A percentile compares a stretch with the other conserved stretches of the same genome.
These are phyloP conservation scores for Coreius guichenoti DNA, from an alignment of 2,797 vertebrate genomes.

Conservation along the genomic window DNA sequence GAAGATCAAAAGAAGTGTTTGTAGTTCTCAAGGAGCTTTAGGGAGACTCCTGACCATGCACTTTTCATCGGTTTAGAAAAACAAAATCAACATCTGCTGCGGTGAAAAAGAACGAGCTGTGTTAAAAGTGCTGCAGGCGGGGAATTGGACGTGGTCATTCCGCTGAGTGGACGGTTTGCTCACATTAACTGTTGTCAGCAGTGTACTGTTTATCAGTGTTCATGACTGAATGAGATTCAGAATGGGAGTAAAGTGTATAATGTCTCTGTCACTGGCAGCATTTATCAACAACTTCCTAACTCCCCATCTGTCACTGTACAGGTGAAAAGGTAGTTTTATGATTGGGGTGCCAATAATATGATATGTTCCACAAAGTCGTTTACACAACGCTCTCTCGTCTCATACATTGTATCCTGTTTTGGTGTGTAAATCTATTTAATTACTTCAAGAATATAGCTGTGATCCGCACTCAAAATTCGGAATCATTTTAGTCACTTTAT, in stretches of 20 bases:
- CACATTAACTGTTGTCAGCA: slow-evolving; percentile 54
- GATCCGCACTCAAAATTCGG: too few species aligned
- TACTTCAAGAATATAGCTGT: not conserved
- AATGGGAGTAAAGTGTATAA: not conserved
- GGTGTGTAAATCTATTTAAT: not conserved
- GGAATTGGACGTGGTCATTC: slow-evolving; percentile 49
- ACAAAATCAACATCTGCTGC: slow-evolving; percentile 61
- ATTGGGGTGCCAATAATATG: too few species aligned
- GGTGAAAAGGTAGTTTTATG: not conserved
- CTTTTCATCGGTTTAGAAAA: slow-evolving; percentile 61
- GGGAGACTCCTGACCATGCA: slow-evolving; percentile 63
- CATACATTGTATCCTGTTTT: not conserved
- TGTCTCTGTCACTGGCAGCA: not conserved
- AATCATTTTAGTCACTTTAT: not conserved
- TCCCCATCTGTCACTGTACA: not conserved
- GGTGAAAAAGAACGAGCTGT: slow-evolving; percentile 49
- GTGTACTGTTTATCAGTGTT: slow-evolving; percentile 31
- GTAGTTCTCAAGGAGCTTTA: slow-evolving; percentile 60
- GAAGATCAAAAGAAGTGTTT: slow-evolving; percentile 66
- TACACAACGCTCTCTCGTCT: not conserved
- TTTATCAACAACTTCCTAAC: not conserved
- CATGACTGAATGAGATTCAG: slow-evolving; percentile 14
- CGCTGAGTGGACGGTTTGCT: slow-evolving; percentile 46
- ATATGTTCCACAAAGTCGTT: not conserved
- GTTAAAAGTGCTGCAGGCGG: slow-evolving; percentile 50